Base-by-base conservation (phyloP, 1,140 invertebrate genomes). In the Temnothorax nylanderi region DNA sequence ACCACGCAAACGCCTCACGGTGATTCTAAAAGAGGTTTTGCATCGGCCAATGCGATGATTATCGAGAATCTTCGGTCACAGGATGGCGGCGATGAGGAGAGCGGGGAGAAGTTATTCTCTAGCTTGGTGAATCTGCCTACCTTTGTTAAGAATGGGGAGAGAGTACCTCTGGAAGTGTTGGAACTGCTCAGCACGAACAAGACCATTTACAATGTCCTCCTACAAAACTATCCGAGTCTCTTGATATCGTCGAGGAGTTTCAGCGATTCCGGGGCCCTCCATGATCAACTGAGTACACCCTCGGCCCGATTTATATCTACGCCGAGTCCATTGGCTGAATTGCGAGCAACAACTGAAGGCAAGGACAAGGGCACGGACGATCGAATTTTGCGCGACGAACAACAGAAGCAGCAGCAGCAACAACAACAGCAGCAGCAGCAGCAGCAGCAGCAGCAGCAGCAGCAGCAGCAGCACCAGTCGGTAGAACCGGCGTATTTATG, bases 61-160 rank as follows among this genome's bases (percentile, higher is more conserved):
- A 91, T 93, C 51, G 94, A 95, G 84, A 93, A 92, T 65, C 77
- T 93, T 16, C 88, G 91, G 5, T 49, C 85, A 3, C 91, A 94
- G 26, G 93, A 93, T 47, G 92, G 92, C 6, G 92, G 94, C 13
- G 91, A 92, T 54, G 93, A 93, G 10, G 93, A 94, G 13, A 89
- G 92, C 13, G 88, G 84, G 10, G 91, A 93, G 0, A 95, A 97
- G n/a, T 94, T 97, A 32, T 98, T 97, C 89, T 97, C 96, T 88
- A 98, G 98, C 13, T 95, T 98, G 85, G 97, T 98, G 7, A 97
- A 97, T 91, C 93, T 98, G 58, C 98, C 98, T 0, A 98, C 98
- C 0, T 98, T 97, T 89, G 96, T 98, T 51, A 97, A 96, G 60
- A 97, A 97, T 90, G 97, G 97, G 0, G 97, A 98, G 93, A 97